Conservation (phyloP, 92 coral and sea anemone genomes). For the Isaurus tuberculatus region DNA sequence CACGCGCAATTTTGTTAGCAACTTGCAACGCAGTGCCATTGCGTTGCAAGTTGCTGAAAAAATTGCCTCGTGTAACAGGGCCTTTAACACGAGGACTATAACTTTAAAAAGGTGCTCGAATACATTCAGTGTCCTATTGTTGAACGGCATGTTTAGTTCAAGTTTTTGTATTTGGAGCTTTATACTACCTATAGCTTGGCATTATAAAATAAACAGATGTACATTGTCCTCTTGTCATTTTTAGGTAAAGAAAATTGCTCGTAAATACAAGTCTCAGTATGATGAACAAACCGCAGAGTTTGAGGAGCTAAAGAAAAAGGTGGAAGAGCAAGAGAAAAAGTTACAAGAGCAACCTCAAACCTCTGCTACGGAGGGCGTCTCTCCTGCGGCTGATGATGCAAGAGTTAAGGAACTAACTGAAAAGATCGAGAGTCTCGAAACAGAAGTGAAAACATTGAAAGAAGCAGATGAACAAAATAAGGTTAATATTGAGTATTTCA, state of each 20-base stretch:
- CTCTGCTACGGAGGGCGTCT: slow-evolving; percentile 39
- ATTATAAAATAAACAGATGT: too few relatives aligned
- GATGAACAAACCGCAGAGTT: slow-evolving; percentile 79
- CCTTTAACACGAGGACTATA: too few relatives aligned
- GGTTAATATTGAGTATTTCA: too few relatives aligned
- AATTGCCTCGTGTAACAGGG: too few relatives aligned
- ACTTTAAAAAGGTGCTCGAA: too few relatives aligned
- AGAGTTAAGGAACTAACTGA: slow-evolving; percentile 78
- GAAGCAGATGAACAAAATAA: slow-evolving; percentile 75
- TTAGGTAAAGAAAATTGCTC: slow-evolving; percentile 93
- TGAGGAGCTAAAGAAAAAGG: slow-evolving; percentile 74
- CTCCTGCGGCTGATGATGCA: slow-evolving; percentile 66
- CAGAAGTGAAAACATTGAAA: slow-evolving; percentile 77
- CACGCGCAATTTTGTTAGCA: too few relatives aligned
- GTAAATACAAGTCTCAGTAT: slow-evolving; percentile 89
- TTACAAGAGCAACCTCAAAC: slow-evolving; percentile 46
- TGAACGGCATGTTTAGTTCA: too few relatives aligned
- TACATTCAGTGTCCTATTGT: too few relatives aligned
- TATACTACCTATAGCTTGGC: too few relatives aligned
- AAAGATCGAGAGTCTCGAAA: slow-evolving; percentile 68
- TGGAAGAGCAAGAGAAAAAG: slow-evolving; percentile 47
- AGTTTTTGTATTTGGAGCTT: too few relatives aligned
- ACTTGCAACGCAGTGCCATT: too few relatives aligned
- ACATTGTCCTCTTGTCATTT: background rate
- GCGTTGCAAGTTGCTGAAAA: too few relatives aligned